Evolutionary conservation across 2,797 vertebrate genomes (phyloP), one percentile per base, ranked within the genome.

Genomic region (Coreius guichenoti): DNA sequence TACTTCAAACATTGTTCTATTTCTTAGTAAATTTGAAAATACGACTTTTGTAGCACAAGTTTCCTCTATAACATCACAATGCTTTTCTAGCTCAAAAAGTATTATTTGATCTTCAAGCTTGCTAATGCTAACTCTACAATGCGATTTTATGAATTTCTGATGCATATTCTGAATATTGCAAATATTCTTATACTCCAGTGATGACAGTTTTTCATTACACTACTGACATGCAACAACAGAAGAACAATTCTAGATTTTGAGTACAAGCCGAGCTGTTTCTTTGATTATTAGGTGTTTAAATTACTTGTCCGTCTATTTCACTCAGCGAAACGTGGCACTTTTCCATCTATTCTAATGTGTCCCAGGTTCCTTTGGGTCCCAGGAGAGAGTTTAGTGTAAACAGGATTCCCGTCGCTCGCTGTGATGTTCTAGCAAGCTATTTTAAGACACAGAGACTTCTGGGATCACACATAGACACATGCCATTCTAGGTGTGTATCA

Each of bases 401-500:
- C 51, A 78, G 39, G 65, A 79, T 78, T 84, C 75, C 23, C 8
- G 19, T 84, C 36, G 2, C 69, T 58, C 33, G 4, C 45, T 68
- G 31, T 68, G 8, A 68, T 77, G 73, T 69, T 65, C 31, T 19
- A 54, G 29, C 31, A 19, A 65, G 75, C 63, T 87, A 87, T 79
- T 79, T 83, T 67, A 80, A 83, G 81, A 75, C 0, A 31, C 31
- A 1, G 14, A 33, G 43, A 61, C 83, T 31, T 65, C 23, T 16
- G 56, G 31, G 43, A 58, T 69, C 63, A 51, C 67, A 31, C 65
- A 67, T 21, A 61, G 29, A 75, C 81, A 17, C 81, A 87, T 84
- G 58, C 69, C 56, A 69, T 86, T 80, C 70, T 45, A 39, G 31
- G 4, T 80, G 49, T 51, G 63, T 85, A 87, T 87, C 65, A 70